Evolutionary conservation across 2,888 invertebrate species (phyloP).

Genomic region (Sphinx pinastri): DNA sequence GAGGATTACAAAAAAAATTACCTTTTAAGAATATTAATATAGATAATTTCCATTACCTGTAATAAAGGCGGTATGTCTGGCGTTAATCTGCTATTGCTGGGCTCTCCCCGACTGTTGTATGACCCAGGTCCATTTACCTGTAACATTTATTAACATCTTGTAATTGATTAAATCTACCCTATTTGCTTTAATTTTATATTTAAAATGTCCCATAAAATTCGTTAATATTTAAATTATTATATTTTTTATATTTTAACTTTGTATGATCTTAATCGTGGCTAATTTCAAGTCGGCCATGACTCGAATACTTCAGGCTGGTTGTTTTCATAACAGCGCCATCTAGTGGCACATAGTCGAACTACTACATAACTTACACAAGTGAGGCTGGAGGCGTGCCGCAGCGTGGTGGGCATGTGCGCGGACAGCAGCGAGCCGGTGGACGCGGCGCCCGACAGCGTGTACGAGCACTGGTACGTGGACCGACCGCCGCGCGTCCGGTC

Average conservation of each 20-base stretch:
- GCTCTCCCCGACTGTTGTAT: slow-evolving; percentile 74
- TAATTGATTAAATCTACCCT: no score
- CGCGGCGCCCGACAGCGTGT: slow-evolving; percentile 90
- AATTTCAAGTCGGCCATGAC: not conserved
- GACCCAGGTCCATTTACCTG: slow-evolving; percentile 80
- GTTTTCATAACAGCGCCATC: no score
- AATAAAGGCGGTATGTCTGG: slow-evolving; percentile 87
- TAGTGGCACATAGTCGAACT: no score
- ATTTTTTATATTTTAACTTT: not conserved
- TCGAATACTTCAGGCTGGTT: no score
- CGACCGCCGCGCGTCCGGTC: slow-evolving; percentile 97
- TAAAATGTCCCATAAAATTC: no score
- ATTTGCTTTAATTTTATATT: no score
- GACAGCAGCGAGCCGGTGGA: slow-evolving; percentile 80
- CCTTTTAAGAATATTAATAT: no score
- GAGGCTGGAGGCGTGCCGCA: slow-evolving; percentile 79
- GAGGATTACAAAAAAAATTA: not conserved
- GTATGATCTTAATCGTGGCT: not conserved
- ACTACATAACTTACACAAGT: slow-evolving; percentile 64
- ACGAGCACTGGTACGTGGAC: slow-evolving; percentile 97
- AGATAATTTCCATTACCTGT: slow-evolving; percentile 76
- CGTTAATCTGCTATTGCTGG: slow-evolving; percentile 73
- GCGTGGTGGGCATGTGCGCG: slow-evolving; percentile 70
- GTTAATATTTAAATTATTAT: not conserved
- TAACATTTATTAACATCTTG: no score